phyloP scores from a whole-genome alignment of 2,113 vertebrate species.

The Perca schrenkii region DNA sequence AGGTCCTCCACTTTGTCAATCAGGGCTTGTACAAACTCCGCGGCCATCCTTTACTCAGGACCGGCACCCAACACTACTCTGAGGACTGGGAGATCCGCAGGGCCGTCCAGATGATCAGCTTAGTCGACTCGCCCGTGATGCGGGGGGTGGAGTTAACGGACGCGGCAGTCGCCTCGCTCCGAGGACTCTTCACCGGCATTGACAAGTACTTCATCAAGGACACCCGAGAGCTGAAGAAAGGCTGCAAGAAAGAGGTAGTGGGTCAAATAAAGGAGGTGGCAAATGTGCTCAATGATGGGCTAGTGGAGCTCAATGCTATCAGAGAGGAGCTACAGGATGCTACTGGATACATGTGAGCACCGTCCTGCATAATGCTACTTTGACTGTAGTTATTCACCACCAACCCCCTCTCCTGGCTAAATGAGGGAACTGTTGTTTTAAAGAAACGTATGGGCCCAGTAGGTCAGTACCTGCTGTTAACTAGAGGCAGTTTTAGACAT shows the following conservation, averaged over 20 bases:
- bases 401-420: conserved; percentile 32
- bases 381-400: background rate
- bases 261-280: conserved; percentile 70
- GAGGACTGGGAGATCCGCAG: conserved; percentile 80
- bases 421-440: background rate
- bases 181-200: conserved; percentile 75
- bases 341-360: conserved; percentile 61
- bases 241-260: conserved; percentile 76
- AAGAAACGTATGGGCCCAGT: too few relatives aligned
- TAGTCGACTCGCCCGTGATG: conserved; percentile 65
- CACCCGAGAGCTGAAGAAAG: conserved; percentile 77
- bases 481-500: background rate
- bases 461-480: background rate
- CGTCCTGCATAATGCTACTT: too few relatives aligned
- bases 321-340: conserved; percentile 79
- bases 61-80: conserved; percentile 79
- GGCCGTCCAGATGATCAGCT: conserved; percentile 75
- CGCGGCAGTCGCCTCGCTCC: conserved; percentile 28
- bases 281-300: conserved; percentile 66
- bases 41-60: conserved; percentile 76
- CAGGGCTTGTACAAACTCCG: conserved; percentile 75
- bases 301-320: conserved; percentile 79
- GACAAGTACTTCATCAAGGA: conserved; percentile 83
- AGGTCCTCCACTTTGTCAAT: conserved; percentile 77
- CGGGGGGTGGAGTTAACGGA: conserved; percentile 41